Evolutionary conservation across 2,113 vertebrate species (phyloP).

Genomic region (Tychaedon coryphoeus): DNA sequence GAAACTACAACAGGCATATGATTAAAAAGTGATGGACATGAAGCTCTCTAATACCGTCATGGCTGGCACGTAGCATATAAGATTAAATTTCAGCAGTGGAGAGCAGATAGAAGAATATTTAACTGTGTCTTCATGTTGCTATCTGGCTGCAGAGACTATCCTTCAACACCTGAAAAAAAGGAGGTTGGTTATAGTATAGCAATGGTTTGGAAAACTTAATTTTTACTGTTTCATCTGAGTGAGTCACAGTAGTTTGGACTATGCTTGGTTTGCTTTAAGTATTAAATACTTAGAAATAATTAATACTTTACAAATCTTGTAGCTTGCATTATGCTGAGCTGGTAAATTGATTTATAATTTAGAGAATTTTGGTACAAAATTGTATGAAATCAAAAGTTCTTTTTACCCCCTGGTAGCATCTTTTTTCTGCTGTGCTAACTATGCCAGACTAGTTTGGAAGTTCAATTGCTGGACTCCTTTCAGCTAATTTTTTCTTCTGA

Average conservation of each 20-base stretch:
- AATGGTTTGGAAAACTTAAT: not conserved
- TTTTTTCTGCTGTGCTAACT: not conserved
- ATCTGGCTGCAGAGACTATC: not conserved
- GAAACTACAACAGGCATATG: not conserved
- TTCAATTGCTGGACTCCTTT: not conserved
- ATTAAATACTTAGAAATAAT: not conserved
- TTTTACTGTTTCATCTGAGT: not conserved
- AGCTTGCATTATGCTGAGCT: not conserved
- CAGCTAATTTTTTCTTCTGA: not conserved
- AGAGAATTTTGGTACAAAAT: not conserved
- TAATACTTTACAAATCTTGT: not conserved
- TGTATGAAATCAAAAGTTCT: not conserved
- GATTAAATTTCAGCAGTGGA: not conserved
- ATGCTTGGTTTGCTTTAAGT: not conserved
- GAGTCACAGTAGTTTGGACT: not conserved
- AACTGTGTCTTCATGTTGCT: not conserved
- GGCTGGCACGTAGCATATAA: not conserved
- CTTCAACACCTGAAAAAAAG: not conserved
- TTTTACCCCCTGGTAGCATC: not conserved
- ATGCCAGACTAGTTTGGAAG: not conserved
- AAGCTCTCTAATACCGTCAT: not conserved
- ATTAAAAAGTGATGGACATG: not conserved
- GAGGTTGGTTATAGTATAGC: not conserved
- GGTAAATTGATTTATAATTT: not conserved
- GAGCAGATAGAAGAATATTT: not conserved